These are phyloP conservation scores for Patagioenas fasciata DNA, from an alignment of 2,113 vertebrate genomes.

Conservation along the genomic window DNA sequence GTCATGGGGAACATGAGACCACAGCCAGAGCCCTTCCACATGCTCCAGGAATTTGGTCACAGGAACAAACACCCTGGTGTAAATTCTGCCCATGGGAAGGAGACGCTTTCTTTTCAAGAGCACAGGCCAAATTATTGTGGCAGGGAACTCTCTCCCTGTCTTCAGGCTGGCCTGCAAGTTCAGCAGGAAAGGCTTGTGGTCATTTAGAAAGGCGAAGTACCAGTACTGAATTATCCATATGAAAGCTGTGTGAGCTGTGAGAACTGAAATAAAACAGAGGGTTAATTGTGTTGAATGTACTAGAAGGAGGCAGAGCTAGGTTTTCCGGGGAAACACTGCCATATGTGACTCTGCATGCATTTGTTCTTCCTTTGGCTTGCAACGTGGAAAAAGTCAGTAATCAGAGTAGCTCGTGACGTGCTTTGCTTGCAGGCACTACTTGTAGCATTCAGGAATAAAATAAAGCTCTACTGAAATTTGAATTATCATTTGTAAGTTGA, in stretches of 20 bases:
- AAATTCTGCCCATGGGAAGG: background rate
- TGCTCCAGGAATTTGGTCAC: slow-evolving; percentile 15
- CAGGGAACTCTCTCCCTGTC: background rate
- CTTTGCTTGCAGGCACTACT: background rate
- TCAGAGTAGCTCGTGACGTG: background rate
- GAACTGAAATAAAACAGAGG: background rate
- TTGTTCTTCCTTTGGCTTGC: slow-evolving; percentile 42
- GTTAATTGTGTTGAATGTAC: background rate
- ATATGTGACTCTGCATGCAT: background rate
- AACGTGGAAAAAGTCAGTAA: slow-evolving; percentile 38
- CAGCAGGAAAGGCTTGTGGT: background rate
- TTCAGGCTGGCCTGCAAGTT: background rate
- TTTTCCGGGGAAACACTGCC: slow-evolving; percentile 36
- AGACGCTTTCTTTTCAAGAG: background rate
- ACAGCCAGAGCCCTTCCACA: background rate
- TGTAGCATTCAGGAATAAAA: background rate
- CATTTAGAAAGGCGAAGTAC: background rate
- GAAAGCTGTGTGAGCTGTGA: background rate
- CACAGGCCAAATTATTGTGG: background rate
- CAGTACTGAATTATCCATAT: background rate
- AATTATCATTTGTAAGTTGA: background rate
- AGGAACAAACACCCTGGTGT: slow-evolving; percentile 6
- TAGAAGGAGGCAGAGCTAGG: background rate
- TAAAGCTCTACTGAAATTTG: background rate
- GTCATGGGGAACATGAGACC: background rate